phyloP scores from a whole-genome alignment of 2,888 invertebrate genomes.

The Abrostola tripartita region DNA sequence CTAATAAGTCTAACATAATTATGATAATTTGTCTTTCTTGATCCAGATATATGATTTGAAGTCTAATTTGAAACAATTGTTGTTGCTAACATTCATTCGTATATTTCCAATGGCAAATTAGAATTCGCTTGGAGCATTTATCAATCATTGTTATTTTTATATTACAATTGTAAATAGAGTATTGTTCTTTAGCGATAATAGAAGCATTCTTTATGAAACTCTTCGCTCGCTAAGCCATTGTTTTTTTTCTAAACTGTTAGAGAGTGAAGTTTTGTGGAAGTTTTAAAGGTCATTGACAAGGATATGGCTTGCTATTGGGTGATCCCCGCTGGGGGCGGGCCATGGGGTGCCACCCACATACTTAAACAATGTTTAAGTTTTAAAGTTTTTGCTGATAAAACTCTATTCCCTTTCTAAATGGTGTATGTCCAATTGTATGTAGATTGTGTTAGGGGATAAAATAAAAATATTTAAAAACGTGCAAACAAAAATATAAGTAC shows the following conservation, averaged over 20 bases:
- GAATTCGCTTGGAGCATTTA: constrained; percentile 49
- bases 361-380: constrained; percentile 12
- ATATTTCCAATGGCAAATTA: constrained; percentile 18
- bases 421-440: constrained; percentile 7
- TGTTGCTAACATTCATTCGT: background rate
- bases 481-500: constrained; percentile 19
- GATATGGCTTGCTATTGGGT: constrained; percentile 67
- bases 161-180: constrained; percentile 32
- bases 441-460: constrained; percentile 23
- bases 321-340: constrained; percentile 65
- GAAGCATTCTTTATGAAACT: constrained; percentile 32
- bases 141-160: constrained; percentile 24
- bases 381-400: background rate
- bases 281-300: constrained; percentile 56
- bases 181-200: constrained; percentile 41
- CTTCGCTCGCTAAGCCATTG: constrained; percentile 61
- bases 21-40: background rate
- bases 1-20: background rate
- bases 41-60: background rate
- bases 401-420: background rate
- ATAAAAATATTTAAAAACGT: constrained; percentile 8
- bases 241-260: constrained; percentile 47
- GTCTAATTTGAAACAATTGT: background rate
- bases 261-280: constrained; percentile 57
- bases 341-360: constrained; percentile 58